Evolutionary conservation across 2,888 invertebrate genomes (phyloP).

Genomic region (Ferdinandea cuprea): DNA sequence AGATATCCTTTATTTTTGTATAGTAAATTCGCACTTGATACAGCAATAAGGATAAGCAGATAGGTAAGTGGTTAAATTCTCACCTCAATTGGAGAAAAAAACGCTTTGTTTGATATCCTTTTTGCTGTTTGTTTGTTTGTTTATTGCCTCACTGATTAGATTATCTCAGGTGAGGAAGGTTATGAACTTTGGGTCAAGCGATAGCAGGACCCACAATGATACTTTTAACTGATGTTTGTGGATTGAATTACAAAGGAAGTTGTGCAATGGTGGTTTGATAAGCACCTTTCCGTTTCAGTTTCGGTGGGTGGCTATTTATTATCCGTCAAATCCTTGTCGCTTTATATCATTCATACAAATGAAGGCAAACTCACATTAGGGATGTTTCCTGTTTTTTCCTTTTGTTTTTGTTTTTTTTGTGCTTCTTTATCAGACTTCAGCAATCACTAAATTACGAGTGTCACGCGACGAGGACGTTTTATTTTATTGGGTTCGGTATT

Average conservation of each 20-base stretch:
- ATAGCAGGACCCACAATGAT: slow-evolving; percentile 60
- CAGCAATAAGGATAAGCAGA: slow-evolving; percentile 52
- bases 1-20: slow-evolving; percentile 3
- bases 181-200: slow-evolving; percentile 52
- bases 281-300: slow-evolving; percentile 18
- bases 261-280: too few relatives aligned
- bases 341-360: slow-evolving; percentile 64
- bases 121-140: slow-evolving; percentile 28
- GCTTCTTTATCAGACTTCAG: slow-evolving; percentile 43
- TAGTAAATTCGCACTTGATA: slow-evolving; percentile 63
- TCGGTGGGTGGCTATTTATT: slow-evolving; percentile 41
- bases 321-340: slow-evolving; percentile 71
- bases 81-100: slow-evolving; percentile 55
- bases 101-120: slow-evolving; percentile 46
- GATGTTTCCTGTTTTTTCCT: slow-evolving; percentile 15
- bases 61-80: slow-evolving; percentile 43
- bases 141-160: slow-evolving; percentile 39
- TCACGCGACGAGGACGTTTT: slow-evolving; percentile 63
- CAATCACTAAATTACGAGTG: slow-evolving; percentile 68
- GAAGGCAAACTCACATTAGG: slow-evolving; percentile 38
- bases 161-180: slow-evolving; percentile 16
- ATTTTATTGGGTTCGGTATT: slow-evolving; percentile 42
- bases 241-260: slow-evolving; percentile 46
- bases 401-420: background rate
- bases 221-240: slow-evolving; percentile 68